Evolutionary conservation across 92 coral and sea anemone genomes (phyloP), one percentile per base, ranked within the genome.

Genomic region (Muricea muricata): DNA sequence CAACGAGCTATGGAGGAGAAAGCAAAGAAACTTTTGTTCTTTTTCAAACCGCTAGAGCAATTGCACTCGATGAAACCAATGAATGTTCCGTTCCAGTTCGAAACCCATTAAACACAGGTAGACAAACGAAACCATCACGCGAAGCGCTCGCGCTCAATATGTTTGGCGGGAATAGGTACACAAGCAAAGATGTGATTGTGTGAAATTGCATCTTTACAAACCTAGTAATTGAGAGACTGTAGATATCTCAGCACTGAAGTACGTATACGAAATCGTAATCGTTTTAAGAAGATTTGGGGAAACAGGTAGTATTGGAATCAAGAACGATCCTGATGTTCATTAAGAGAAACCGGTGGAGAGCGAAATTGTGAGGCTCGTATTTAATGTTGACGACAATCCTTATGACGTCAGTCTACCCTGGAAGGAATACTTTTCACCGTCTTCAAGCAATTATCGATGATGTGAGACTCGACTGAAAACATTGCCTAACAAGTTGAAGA

Each of bases 41-140:
- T 24, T 45, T 91, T 48, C 94, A 91, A 88, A 85, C 92, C 48
- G 88, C 94, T 5, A 57, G 79, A 15, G 90, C 92, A 8, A 20
- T 88, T 4, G 92, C 94, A 3, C 78, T 69, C 8, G 87, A 89
- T 67, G 29, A 69, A 57, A 65, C 71, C 60, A 85, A 82, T 32
- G 45, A 75, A 1, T 73, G 50, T 21, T 81, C 90, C 4, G 70
- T 85, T 12, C 71, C 79, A 26, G 92, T 91, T 18, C 60, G 82
- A 65, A 82, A 85, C 28, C 87, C 88, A 6, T 87, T 92, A 30
- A 91, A 92, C 73, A 33, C 23, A 15, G 35, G 85, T 63, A 24
- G 77, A 4, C 42, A 37, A 37, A n/a, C n/a, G 50, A 45, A 45
- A 45, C 8, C 14, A 1, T 17, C 9, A n/a, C n/a, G n/a, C n/a